Conservation (phyloP, 2,113 vertebrate genomes). For the Columba janthina region DNA sequence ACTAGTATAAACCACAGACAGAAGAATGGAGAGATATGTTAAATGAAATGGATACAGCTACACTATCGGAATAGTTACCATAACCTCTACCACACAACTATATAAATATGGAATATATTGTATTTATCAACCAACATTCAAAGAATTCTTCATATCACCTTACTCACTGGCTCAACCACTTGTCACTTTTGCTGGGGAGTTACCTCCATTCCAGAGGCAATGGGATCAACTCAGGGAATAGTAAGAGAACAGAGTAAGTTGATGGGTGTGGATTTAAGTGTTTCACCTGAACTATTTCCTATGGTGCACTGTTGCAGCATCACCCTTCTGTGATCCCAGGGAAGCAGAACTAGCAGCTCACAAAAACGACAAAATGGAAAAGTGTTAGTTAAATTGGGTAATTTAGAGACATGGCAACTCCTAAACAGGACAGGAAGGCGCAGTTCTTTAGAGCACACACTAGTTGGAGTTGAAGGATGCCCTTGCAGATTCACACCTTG, state of each 20-base stretch:
- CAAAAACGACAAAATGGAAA: not conserved
- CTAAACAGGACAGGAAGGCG: not conserved
- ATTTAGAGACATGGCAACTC: not conserved
- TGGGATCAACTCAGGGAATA: not conserved
- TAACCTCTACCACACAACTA: not conserved
- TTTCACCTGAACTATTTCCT: not conserved
- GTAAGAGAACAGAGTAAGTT: not conserved
- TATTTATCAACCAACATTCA: not conserved
- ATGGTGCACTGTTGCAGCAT: not conserved
- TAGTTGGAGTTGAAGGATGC: not conserved
- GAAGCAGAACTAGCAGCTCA: not conserved
- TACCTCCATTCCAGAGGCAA: not conserved
- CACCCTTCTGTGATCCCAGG: not conserved
- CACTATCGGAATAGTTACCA: not conserved
- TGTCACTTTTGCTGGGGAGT: not conserved
- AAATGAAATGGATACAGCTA: not conserved
- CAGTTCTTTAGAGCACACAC: not conserved
- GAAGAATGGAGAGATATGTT: not conserved
- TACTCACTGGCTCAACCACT: not conserved
- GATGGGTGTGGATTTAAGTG: fast-evolving
- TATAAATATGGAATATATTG: not conserved
- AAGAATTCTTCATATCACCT: not conserved
- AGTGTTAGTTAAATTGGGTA: not conserved
- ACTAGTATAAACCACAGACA: not conserved
- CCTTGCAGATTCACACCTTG: not conserved